Percentiles rank a stretch among this genome's conserved stretches.
These are phyloP conservation scores for Homarus gammarus DNA, from an alignment of 2,888 invertebrate species.

Conservation along the genomic window DNA sequence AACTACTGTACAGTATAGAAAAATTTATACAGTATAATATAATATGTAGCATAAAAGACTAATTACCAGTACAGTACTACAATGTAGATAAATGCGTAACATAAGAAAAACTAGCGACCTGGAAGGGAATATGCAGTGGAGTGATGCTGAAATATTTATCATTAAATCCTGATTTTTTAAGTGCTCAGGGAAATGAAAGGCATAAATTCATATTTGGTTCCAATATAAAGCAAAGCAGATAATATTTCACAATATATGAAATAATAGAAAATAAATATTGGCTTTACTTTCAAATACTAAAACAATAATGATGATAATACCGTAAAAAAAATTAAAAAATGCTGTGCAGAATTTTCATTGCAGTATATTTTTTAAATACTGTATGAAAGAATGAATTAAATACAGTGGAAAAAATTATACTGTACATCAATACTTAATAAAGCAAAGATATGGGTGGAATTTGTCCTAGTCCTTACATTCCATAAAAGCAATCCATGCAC, in stretches of 20 bases:
- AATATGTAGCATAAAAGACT: no score
- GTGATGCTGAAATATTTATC: not conserved
- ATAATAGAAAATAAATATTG: not conserved
- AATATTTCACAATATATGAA: not conserved
- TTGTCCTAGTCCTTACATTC: not conserved
- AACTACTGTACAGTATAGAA: no score
- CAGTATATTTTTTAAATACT: not conserved
- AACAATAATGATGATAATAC: no score
- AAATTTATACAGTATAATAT: no score
- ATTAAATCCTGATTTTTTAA: not conserved
- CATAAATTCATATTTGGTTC: not conserved
- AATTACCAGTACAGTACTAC: no score
- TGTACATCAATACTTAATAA: not conserved
- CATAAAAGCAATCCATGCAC: slow-evolving; percentile 4
- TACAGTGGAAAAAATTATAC: no score
- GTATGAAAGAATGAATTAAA: not conserved
- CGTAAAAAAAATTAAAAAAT: not conserved
- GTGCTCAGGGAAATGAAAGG: not conserved
- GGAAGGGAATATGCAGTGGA: not conserved
- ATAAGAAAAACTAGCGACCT: not conserved
- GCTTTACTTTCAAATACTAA: not conserved
- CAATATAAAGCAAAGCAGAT: not conserved
- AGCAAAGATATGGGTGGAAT: not conserved
- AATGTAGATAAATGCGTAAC: not conserved
- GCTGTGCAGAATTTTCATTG: not conserved